Percentiles rank a stretch among this genome's conserved stretches.
These are phyloP conservation scores for Colaptes auratus DNA, from an alignment of 2,113 vertebrate species.

Conservation along the genomic window DNA sequence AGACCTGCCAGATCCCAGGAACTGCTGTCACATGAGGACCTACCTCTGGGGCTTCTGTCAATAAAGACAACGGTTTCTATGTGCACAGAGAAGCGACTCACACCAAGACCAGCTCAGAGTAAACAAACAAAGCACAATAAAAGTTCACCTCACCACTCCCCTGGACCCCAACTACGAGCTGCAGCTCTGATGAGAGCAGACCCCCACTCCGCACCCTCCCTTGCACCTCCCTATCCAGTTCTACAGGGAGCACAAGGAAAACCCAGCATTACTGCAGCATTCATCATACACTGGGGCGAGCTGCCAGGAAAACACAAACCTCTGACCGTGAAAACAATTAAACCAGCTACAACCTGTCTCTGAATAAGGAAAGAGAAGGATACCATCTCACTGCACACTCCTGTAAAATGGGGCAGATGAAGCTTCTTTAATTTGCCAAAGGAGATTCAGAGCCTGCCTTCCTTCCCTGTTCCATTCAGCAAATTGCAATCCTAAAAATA, in stretches of 20 bases:
- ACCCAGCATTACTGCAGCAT: constrained; percentile 44
- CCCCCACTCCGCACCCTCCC: background rate
- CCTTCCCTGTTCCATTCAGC: background rate
- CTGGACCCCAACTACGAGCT: constrained; percentile 23
- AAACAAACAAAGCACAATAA: constrained; percentile 74
- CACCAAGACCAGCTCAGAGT: constrained; percentile 68
- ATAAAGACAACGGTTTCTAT: constrained; percentile 83
- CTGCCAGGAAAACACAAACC: constrained; percentile 43
- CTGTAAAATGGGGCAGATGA: constrained; percentile 28
- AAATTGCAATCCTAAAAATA: constrained; percentile 1
- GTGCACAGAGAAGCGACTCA: constrained; percentile 78
- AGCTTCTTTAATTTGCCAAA: background rate
- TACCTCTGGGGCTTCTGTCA: constrained; percentile 76
- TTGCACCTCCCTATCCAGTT: constrained; percentile 58
- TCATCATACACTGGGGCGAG: constrained; percentile 41
- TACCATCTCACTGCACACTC: constrained; percentile 29
- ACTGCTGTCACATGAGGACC: constrained; percentile 73
- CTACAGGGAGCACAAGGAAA: constrained; percentile 44
- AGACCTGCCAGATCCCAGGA: constrained; percentile 60
- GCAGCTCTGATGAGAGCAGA: constrained; percentile 14
- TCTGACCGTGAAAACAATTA: constrained; percentile 54
- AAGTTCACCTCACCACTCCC: constrained; percentile 63
- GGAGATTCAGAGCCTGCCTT: background rate
- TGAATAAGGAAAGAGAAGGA: constrained; percentile 26
- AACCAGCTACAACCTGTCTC: constrained; percentile 42